phyloP scores from a whole-genome alignment of 2,888 invertebrate genomes.

The Cheilosia scutellata region DNA sequence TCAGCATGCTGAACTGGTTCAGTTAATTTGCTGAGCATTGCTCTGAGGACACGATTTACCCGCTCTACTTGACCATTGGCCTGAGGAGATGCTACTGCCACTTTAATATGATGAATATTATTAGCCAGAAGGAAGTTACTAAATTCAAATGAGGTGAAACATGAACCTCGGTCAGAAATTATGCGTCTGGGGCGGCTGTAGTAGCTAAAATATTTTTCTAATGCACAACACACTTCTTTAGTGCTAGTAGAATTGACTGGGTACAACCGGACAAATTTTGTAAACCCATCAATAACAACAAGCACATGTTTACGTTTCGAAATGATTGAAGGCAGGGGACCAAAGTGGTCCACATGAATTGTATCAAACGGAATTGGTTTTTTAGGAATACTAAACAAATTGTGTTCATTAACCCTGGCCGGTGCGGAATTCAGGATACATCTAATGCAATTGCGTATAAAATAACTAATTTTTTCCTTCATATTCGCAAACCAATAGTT shows the following conservation, averaged over 20 bases:
- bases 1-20: too few relatives aligned
- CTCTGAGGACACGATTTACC: too few relatives aligned
- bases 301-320: slow-evolving; percentile 11
- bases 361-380: slow-evolving; percentile 9
- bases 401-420: slow-evolving; percentile 2
- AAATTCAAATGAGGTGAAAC: too few relatives aligned
- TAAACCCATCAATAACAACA: slow-evolving; percentile 24
- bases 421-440: slow-evolving; percentile 16
- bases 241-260: slow-evolving; percentile 2
- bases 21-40: too few relatives aligned
- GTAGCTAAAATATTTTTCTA: too few relatives aligned
- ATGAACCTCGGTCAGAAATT: too few relatives aligned
- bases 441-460: slow-evolving; percentile 20
- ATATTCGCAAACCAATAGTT: slow-evolving; percentile 16
- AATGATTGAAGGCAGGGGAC: background rate
- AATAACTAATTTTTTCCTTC: background rate
- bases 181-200: too few relatives aligned
- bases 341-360: slow-evolving; percentile 11
- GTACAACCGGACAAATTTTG: slow-evolving; percentile 4
- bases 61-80: too few relatives aligned
- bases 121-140: too few relatives aligned
- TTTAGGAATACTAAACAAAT: slow-evolving; percentile 1
- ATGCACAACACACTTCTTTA: too few relatives aligned
- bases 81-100: too few relatives aligned
- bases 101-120: too few relatives aligned